phyloP scores from a whole-genome alignment of 2,113 vertebrate genomes.

The Pipra filicauda region DNA sequence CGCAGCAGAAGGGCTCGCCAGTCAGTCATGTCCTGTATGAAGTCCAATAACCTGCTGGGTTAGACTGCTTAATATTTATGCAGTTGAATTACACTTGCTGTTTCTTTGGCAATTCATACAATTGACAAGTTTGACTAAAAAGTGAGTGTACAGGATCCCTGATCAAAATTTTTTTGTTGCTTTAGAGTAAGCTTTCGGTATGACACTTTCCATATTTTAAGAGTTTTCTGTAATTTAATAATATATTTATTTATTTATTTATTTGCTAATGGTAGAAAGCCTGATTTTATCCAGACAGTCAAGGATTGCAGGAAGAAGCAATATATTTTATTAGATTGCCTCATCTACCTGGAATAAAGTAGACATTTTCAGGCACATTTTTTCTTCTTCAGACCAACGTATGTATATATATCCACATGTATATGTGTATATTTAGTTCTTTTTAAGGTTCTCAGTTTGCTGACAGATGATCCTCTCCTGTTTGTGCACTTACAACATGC shows the following conservation, averaged over 20 bases:
- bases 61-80: not conserved
- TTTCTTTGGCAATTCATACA: not conserved
- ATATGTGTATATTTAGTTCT: not conserved
- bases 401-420: too few species aligned
- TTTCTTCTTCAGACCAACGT: not conserved
- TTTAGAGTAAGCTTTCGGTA: not conserved
- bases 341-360: not conserved
- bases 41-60: conserved; percentile 10
- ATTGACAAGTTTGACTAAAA: not conserved
- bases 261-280: not conserved
- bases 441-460: not conserved
- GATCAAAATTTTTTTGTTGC: not conserved
- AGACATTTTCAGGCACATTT: not conserved
- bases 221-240: not conserved
- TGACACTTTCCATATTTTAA: not conserved
- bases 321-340: accelerated
- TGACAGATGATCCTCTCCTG: not conserved
- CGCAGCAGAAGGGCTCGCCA: not conserved
- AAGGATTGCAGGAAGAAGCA: not conserved
- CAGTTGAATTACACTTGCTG: not conserved
- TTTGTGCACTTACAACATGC: not conserved
- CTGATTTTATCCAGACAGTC: not conserved
- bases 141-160: not conserved
- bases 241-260: not conserved
- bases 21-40: not conserved